Evolutionary conservation across 2,797 vertebrate genomes (phyloP), one percentile per base, ranked within the genome.

Genomic region (Gallinago nigripennis): DNA sequence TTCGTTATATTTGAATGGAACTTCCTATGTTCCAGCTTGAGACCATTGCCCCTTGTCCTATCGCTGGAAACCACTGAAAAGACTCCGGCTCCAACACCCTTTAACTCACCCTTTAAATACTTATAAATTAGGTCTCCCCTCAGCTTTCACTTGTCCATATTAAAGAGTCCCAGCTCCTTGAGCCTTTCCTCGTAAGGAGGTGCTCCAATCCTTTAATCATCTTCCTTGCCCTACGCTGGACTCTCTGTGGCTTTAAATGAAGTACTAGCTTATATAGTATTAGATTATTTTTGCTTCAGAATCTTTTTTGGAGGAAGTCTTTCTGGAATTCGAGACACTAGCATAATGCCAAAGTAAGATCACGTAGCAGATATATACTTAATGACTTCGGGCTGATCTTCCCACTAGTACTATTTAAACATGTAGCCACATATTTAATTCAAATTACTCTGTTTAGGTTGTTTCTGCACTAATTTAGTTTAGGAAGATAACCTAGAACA

Each of bases 321-420:
- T 89, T 95, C 90, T 72, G 57, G 64, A 94, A 87, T 92, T 96
- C 50, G 39, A 95, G 91, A 89, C 56, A 86, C 33, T 94, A 45
- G 60, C 6, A 69, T 18, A 16, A 18, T 94, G 97, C 88, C 95
- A 30, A 72, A 77, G 25, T 90, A 92, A 88, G 78, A 77, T 63
- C 56, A 71, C 12, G 27, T 37, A 95, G 84, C 69, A 96, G 87
- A 72, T 85, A 88, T 17, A 88, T 33, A 94, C 85, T 88, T 70
- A 76, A 54, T 31, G 12, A 71, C 60, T 94, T 90, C 94, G 48
- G 24, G 70, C 21, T 46, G 50, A 91, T 70, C 60, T 83, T 85
- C 80, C 94, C 82, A 89, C 69, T 77, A 72, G 65, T 46, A 94
- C 51, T 65, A 88, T 83, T 94, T 89, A 96, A 90, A 23, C 73